phyloP scores from a whole-genome alignment of 1,140 invertebrate species.

The Xylocopa sonorina region DNA sequence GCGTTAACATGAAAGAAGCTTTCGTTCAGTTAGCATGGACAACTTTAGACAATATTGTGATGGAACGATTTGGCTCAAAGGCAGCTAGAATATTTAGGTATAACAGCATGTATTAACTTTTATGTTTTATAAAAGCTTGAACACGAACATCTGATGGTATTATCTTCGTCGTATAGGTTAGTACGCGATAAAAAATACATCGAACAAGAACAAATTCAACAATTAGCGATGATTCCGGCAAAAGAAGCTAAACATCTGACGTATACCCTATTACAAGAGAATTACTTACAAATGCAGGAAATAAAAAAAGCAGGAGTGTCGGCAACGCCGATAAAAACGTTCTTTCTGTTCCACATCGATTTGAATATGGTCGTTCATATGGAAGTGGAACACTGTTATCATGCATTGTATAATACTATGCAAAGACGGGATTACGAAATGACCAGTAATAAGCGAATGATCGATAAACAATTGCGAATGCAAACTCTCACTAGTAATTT shows the following conservation, averaged over 20 bases:
- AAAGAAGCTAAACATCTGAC: constrained; percentile 94
- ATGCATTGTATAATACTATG: constrained; percentile 88
- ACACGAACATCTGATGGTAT: background rate
- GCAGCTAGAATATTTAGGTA: constrained; percentile 91
- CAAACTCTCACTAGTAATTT: constrained; percentile 90
- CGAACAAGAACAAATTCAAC: constrained; percentile 94
- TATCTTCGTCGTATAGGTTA: constrained; percentile 82
- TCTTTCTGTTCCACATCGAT: constrained; percentile 90
- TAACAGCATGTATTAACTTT: constrained; percentile 9
- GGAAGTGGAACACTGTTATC: constrained; percentile 89
- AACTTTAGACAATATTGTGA: constrained; percentile 89
- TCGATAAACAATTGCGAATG: constrained; percentile 92
- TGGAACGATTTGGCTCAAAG: constrained; percentile 92
- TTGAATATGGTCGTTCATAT: constrained; percentile 87
- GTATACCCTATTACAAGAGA: constrained; percentile 91
- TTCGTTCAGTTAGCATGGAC: constrained; percentile 86
- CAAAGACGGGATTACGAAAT: constrained; percentile 85
- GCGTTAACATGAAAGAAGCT: constrained; percentile 86
- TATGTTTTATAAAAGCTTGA: background rate
- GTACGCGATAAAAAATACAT: constrained; percentile 90
- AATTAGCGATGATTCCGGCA: constrained; percentile 92
- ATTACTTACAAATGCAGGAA: constrained; percentile 89
- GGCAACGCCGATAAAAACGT: constrained; percentile 85
- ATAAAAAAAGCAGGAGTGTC: constrained; percentile 80
- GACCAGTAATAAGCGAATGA: constrained; percentile 86